Evolutionary conservation across 2,113 vertebrate genomes (phyloP), one percentile per base, ranked within the genome.

Genomic region (Pelobates fuscus): DNA sequence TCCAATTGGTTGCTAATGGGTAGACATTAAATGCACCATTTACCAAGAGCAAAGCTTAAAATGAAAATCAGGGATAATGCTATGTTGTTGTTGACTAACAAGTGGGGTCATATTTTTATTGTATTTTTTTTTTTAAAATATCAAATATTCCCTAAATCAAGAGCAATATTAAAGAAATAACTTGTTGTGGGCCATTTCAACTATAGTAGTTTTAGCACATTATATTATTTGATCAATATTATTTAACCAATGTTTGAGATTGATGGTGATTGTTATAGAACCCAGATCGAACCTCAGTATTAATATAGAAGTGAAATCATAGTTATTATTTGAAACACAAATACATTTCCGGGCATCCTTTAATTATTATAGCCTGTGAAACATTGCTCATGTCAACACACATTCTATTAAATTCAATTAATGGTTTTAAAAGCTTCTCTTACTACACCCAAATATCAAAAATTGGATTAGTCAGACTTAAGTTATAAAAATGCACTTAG

Each of bases 371-470:
- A 46, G 46, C 49, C 15, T 67, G 49, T 82, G 64, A 81, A 75
- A 73, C 8, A 70, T 71, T 70, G 26, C 52, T 70, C 43, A 57
- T 62, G n/a, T 78, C 57, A 77, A n/a, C 61, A 74, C 63, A 41
- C 62, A 75, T 12, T 49, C 67, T 80, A 73, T 77, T 83, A 71
- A 77, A 72, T 80, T 37, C 65, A 81, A 82, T 80, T 81, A 76
- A 80, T 70, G 37, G 0, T 2, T 58, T 77, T 73, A 66, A 82
- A 82, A 71, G 8, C 43, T 64, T 21, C 3, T 29, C 8, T 63
- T n/a, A 12, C 5, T 27, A 73, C 60, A 27, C 18, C 44, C 5
- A 14, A 69, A 84, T 71, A 82, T 67, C 27, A 80, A 44, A 78
- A 58, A 23, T 60, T 80, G 20, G 7, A 78, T 0, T 71, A 77